Percentiles rank a stretch among this genome's conserved stretches.
These are phyloP conservation scores for Mastigias papua DNA, from an alignment of 30 jellyfish, hydroid and myxozoan species.

Conservation along the genomic window DNA sequence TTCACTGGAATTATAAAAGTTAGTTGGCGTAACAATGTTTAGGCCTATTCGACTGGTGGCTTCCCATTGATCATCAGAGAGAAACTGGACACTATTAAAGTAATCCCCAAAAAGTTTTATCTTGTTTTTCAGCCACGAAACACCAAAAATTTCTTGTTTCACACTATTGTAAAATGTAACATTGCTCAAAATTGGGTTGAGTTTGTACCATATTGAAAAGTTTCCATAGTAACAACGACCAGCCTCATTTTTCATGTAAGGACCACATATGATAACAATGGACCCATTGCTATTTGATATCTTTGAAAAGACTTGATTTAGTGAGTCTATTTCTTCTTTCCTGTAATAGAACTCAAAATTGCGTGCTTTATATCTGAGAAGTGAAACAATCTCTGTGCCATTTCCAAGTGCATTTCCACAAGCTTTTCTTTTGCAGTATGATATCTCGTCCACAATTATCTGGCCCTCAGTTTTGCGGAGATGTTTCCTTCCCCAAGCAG, in stretches of 20 bases:
- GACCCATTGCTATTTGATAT: background rate
- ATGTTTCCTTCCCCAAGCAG: slow-evolving; percentile 7
- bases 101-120: background rate
- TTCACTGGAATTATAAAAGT: background rate
- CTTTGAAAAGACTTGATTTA: background rate
- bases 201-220: background rate
- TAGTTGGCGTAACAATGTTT: background rate
- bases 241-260: background rate
- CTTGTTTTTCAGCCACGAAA: background rate
- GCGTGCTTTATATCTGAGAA: background rate
- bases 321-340: background rate
- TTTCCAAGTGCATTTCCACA: background rate
- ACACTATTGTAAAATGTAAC: background rate
- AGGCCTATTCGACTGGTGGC: background rate
- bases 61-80: slow-evolving; percentile 18
- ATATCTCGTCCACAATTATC: background rate
- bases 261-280: slow-evolving; percentile 18
- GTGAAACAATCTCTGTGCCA: background rate
- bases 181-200: background rate
- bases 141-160: slow-evolving; percentile 11
- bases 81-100: background rate
- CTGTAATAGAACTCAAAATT: background rate
- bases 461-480: background rate
- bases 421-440: slow-evolving; percentile 19
- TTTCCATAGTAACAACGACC: slow-evolving; percentile 16